Percentiles rank a stretch among this genome's conserved stretches.
These are phyloP conservation scores for Drosophila sechellia DNA, from an alignment of 1,140 invertebrate species.

Conservation along the genomic window DNA sequence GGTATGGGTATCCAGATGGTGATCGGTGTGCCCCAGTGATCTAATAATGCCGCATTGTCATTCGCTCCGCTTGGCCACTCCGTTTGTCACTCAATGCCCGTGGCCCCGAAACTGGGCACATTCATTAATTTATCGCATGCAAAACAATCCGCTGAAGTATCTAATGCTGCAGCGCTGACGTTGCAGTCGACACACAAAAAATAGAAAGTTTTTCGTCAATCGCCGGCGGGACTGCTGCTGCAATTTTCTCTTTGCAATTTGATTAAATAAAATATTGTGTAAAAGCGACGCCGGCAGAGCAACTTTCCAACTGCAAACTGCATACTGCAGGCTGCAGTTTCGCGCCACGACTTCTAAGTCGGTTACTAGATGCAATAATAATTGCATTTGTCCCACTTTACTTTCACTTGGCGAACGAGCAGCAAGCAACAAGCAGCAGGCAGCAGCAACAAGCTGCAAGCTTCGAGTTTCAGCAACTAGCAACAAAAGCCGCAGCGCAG, in stretches of 20 bases:
- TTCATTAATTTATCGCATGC: constrained; percentile 76
- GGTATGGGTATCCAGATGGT: constrained; percentile 6
- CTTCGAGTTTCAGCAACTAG: constrained; percentile 29
- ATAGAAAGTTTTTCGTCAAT: constrained; percentile 77
- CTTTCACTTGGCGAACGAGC: constrained; percentile 77
- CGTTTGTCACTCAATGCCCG: constrained; percentile 58
- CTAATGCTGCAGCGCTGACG: constrained; percentile 60
- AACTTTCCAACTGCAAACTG: constrained; percentile 74
- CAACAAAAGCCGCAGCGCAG: constrained; percentile 35
- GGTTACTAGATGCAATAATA: constrained; percentile 84
- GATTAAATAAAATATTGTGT: constrained; percentile 84
- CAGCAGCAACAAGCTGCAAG: constrained; percentile 16
- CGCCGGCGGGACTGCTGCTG: constrained; percentile 40
- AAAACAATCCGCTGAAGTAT: constrained; percentile 55
- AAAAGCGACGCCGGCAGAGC: constrained; percentile 65
- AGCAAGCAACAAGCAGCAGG: constrained; percentile 24
- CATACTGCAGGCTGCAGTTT: constrained; percentile 30
- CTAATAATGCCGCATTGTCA: constrained; percentile 57
- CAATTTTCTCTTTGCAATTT: constrained; percentile 82
- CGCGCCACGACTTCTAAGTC: constrained; percentile 71
- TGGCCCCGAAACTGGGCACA: constrained; percentile 59
- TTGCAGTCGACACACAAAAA: constrained; percentile 72
- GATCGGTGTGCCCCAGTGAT: constrained; percentile 50
- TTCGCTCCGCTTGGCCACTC: constrained; percentile 45
- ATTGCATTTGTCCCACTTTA: constrained; percentile 84